These are phyloP conservation scores for Brassicogethes aeneus DNA, from an alignment of 2,888 invertebrate species.

Conservation along the genomic window DNA sequence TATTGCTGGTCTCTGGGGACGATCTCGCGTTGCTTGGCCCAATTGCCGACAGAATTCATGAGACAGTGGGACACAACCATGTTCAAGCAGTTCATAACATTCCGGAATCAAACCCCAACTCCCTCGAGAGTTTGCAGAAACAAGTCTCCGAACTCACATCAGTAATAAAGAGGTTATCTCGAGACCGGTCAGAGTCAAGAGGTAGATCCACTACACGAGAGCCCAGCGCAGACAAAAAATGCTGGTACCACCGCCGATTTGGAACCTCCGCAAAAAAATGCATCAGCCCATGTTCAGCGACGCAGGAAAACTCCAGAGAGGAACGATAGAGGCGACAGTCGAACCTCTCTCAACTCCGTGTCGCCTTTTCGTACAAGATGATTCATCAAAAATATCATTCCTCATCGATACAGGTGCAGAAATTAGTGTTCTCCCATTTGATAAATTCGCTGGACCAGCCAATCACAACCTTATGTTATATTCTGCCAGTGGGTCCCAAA, in stretches of 20 bases:
- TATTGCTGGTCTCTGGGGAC: too few species aligned
- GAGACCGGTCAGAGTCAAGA: too few species aligned
- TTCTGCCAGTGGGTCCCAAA: too few species aligned
- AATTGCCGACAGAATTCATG: not conserved
- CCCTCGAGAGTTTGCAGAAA: too few species aligned
- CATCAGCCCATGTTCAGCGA: not conserved
- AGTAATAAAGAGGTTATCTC: conserved; percentile 1
- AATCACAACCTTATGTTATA: too few species aligned
- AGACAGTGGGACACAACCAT: not conserved
- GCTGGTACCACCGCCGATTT: conserved; percentile 1
- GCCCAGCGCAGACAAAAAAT: not conserved
- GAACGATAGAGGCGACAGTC: not conserved
- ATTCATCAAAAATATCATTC: too few species aligned
- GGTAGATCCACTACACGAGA: not conserved
- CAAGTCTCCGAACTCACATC: not conserved
- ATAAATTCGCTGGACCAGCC: too few species aligned
- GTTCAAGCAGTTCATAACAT: too few species aligned
- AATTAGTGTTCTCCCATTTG: too few species aligned
- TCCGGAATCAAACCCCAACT: too few species aligned
- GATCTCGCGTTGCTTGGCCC: not conserved
- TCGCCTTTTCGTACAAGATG: not conserved
- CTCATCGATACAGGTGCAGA: too few species aligned
- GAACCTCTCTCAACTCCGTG: not conserved
- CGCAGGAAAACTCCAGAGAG: not conserved
- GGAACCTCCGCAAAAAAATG: not conserved